Evolutionary conservation across 1,140 invertebrate species (phyloP).

Genomic region (Neodiprion fabricii): DNA sequence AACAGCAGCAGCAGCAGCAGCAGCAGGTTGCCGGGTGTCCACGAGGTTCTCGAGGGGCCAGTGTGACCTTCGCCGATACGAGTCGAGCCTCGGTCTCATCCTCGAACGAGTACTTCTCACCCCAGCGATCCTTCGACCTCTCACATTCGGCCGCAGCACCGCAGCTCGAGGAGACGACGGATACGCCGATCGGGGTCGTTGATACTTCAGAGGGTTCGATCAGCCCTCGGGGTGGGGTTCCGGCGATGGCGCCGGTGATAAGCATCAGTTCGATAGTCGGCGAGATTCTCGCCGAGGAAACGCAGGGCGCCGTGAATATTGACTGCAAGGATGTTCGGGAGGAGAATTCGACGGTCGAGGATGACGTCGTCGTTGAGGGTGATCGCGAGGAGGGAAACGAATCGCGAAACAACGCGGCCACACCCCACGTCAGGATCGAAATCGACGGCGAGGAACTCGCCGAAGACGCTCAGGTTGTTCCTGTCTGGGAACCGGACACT

Average conservation of each 20-base stretch:
- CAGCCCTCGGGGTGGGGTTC: conserved; percentile 47
- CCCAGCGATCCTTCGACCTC: conserved; percentile 52
- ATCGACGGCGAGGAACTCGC: conserved; percentile 27
- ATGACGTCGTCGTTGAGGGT: conserved; percentile 32
- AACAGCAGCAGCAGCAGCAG: conserved; percentile 68
- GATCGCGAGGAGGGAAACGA: conserved; percentile 36
- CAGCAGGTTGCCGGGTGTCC: conserved; percentile 39
- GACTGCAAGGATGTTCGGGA: conserved; percentile 23
- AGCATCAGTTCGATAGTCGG: conserved; percentile 75
- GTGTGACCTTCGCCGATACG: conserved; percentile 49
- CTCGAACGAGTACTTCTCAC: conserved; percentile 51
- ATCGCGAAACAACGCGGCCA: conserved; percentile 25
- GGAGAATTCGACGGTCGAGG: conserved; percentile 29
- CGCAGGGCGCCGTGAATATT: conserved; percentile 20
- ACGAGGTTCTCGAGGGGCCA: conserved; percentile 44
- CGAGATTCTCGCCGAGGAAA: conserved; percentile 58
- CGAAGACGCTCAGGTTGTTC: conserved; percentile 52
- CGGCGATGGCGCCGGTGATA: conserved; percentile 68
- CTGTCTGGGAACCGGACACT: conserved; percentile 47
- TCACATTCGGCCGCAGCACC: conserved; percentile 24
- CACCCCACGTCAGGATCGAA: background rate
- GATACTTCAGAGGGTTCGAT: conserved; percentile 30
- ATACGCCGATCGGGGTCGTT: conserved; percentile 23
- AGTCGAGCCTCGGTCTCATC: conserved; percentile 45
- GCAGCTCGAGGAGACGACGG: conserved; percentile 21